phyloP scores from a whole-genome alignment of 2,888 invertebrate species.

The Alloscopus bannaensis region DNA sequence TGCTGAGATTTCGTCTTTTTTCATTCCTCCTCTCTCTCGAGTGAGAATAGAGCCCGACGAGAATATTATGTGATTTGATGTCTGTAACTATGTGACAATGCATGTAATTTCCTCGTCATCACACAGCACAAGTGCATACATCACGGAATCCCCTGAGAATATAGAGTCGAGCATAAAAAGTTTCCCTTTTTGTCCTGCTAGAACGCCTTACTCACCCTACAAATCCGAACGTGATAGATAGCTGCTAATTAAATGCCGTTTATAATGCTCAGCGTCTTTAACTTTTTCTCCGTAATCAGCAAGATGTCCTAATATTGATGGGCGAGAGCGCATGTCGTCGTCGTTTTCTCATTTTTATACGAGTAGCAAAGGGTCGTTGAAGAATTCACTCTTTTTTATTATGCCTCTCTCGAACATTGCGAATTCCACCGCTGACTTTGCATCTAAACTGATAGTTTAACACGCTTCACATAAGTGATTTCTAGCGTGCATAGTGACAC shows the following conservation, averaged over 20 bases:
- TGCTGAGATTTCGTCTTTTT: slow-evolving; percentile 58
- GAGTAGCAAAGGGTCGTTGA: slow-evolving; percentile 53
- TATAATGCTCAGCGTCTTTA: slow-evolving; percentile 26
- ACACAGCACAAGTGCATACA: too few relatives aligned
- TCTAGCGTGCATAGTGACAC: not conserved
- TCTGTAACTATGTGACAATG: too few relatives aligned
- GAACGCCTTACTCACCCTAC: too few relatives aligned
- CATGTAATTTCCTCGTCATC: too few relatives aligned
- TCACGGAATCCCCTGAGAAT: not conserved
- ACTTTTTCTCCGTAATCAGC: slow-evolving; percentile 28
- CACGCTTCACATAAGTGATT: slow-evolving; percentile 58
- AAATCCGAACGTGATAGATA: not conserved
- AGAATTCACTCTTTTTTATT: slow-evolving; percentile 23
- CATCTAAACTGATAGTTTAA: slow-evolving; percentile 57
- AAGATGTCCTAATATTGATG: slow-evolving; percentile 25
- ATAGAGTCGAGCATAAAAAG: too few relatives aligned
- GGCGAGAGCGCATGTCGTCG: slow-evolving; percentile 47
- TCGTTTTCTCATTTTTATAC: slow-evolving; percentile 27
- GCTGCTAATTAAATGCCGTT: slow-evolving; percentile 45
- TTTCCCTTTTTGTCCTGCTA: too few relatives aligned
- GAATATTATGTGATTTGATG: too few relatives aligned
- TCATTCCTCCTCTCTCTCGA: not conserved
- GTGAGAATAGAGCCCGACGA: too few relatives aligned
- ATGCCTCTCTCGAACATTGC: too few relatives aligned
- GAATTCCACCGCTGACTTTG: slow-evolving; percentile 51